A percentile compares a stretch with the other conserved stretches of the same genome.
Conservation (phyloP, 2,113 vertebrate genomes). For the Chaetorhynchus papuensis region DNA sequence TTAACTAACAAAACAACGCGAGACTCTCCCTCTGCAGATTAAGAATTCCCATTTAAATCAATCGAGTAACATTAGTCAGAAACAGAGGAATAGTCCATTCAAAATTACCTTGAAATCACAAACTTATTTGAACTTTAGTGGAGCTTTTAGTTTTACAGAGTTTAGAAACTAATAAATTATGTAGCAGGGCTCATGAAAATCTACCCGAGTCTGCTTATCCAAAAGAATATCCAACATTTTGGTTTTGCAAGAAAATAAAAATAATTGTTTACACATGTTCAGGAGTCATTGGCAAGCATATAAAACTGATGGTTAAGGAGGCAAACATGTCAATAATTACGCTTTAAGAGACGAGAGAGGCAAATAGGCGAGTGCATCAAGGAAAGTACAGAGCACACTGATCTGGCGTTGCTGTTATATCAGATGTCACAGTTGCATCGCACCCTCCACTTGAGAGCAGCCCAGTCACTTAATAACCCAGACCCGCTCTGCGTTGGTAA, state of each 20-base stretch:
- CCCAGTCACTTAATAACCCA: background rate
- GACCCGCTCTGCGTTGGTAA: background rate
- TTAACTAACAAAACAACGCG: background rate
- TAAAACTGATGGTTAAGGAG: conserved; percentile 49
- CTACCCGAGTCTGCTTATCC: background rate
- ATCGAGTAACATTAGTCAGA: background rate
- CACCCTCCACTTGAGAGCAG: background rate
- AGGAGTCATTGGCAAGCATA: conserved; percentile 25
- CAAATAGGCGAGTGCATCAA: background rate
- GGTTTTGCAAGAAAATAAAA: conserved; percentile 65
- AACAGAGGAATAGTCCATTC: background rate
- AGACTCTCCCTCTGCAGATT: background rate
- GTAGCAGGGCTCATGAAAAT: conserved; percentile 60
- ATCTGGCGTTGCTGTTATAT: background rate
- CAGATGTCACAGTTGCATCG: background rate
- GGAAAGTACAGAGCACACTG: background rate
- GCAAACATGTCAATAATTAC: conserved; percentile 36
- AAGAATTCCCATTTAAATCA: background rate
- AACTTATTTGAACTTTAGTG: conserved; percentile 62
- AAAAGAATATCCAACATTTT: conserved; percentile 42
- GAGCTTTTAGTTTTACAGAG: conserved; percentile 65
- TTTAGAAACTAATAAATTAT: conserved; percentile 67
- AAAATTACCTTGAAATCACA: conserved; percentile 52
- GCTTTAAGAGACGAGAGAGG: conserved; percentile 15
- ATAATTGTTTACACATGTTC: conserved; percentile 66